Base-by-base conservation (phyloP, 2,888 invertebrate genomes). In the Coenonympha arcania region DNA sequence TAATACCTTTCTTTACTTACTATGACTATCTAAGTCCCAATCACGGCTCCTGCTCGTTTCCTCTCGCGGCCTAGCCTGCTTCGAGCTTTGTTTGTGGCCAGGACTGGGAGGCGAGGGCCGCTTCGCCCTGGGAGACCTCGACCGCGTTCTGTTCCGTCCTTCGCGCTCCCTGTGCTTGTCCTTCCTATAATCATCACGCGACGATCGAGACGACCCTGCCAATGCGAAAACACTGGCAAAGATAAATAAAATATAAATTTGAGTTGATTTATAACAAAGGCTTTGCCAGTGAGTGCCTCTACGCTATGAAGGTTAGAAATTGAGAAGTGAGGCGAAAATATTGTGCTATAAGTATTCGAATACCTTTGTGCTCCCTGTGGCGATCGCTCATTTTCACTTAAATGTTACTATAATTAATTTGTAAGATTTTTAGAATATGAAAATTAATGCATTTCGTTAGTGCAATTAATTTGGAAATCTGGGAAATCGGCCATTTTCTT, bases 191-290 rank as follows among this genome's bases (percentile, higher is more conserved):
- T 83, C 84, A 83, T 86, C 85, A 80, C 86, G 82, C 79, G 81
- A 69, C 76, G 86, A 83, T 85, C 86, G 84, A 83, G 85, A 79
- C 74, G 89, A 89, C 89, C 90, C 90, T 90, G 90, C 89, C 89
- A 90, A 90, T 89, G 89, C 87, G 89, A 90, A 90, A 90, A 90
- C 90, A 90, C 90, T 90, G 90, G 90, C 90, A 90, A 90, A 89
- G 84, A 83, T 86, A 86, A 86, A 85, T 86, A 86, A 81, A 73
- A 73, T 76, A 69, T 63, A 64, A 65, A 73, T 67, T 66, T 71
- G 63, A 71, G 66, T 50, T 54, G 59, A 53, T 42, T 55, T 55
- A 47, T 54, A 60, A 53, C 58, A 34, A 49, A 56, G 44, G 52
- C 48, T 48, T 45, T 45, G 28, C 28, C 24, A 11, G 31, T n/a